Conservation (phyloP, 2,797 vertebrate genomes). For the Sitta carolinensis region DNA sequence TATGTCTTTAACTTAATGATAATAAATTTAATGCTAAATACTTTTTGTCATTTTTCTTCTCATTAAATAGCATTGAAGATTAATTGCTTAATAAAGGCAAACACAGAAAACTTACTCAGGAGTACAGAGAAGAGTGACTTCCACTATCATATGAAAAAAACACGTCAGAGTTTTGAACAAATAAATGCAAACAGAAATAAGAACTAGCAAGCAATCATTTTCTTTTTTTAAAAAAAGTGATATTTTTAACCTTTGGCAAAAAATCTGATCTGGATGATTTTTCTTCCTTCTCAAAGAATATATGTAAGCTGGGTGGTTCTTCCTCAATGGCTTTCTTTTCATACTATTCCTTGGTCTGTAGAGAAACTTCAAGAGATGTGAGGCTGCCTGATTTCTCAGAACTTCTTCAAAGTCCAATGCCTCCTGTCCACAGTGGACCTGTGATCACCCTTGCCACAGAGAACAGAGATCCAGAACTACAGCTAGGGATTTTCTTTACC, state of each 20-base stretch:
- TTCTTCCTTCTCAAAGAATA: background rate
- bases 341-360: background rate
- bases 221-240: fast-evolving
- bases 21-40: background rate
- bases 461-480: background rate
- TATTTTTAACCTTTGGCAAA: background rate
- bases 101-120: background rate
- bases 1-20: background rate
- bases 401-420: background rate
- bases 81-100: background rate
- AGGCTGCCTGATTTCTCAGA: background rate
- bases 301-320: background rate
- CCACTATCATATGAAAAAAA: background rate
- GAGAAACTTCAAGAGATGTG: background rate
- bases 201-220: background rate
- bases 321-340: background rate
- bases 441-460: background rate
- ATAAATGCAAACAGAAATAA: background rate
- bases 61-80: background rate
- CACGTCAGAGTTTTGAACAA: background rate
- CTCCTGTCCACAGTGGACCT: background rate
- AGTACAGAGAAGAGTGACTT: background rate
- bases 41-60: background rate
- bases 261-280: background rate
- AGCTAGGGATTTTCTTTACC: background rate